These are phyloP conservation scores for Mesocentrotus franciscanus DNA, from an alignment of 53 echinoderm and acorn worm species.

Conservation along the genomic window DNA sequence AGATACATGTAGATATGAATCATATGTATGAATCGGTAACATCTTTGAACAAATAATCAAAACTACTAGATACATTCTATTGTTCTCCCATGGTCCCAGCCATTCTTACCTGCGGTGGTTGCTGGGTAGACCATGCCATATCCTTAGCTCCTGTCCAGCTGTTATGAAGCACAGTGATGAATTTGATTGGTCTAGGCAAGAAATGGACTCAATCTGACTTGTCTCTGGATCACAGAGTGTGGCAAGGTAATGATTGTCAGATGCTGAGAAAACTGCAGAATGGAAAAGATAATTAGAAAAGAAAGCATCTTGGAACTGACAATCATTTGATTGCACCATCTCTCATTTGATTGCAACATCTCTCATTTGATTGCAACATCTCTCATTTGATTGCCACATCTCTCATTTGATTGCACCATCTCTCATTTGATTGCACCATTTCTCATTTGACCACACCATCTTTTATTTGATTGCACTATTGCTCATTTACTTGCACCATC, in stretches of 20 bases:
- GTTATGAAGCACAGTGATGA: conserved; percentile 79
- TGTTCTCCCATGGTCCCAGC: conserved; percentile 28
- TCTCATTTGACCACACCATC: too few species aligned
- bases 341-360: background rate
- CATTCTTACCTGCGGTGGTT: conserved; percentile 57
- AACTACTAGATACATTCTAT: background rate
- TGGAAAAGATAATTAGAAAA: background rate
- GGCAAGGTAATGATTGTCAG: conserved; percentile 88
- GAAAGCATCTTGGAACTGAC: background rate
- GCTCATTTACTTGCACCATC: too few species aligned
- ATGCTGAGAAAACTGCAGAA: conserved; percentile 76
- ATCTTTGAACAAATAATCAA: background rate
- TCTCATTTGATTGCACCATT: too few species aligned
- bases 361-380: too few species aligned
- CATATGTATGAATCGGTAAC: background rate
- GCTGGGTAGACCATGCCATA: conserved; percentile 78
- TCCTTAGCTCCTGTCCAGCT: conserved; percentile 86
- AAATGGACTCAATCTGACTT: conserved; percentile 80
- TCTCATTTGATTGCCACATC: too few species aligned
- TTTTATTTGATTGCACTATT: too few species aligned
- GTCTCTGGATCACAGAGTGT: conserved; percentile 81
- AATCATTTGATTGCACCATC: background rate
- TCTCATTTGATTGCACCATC: too few species aligned
- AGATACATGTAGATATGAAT: background rate
- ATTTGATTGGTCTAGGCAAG: conserved; percentile 67